Conservation (phyloP, 2,797 vertebrate species). For the Nannoperca obscura region DNA sequence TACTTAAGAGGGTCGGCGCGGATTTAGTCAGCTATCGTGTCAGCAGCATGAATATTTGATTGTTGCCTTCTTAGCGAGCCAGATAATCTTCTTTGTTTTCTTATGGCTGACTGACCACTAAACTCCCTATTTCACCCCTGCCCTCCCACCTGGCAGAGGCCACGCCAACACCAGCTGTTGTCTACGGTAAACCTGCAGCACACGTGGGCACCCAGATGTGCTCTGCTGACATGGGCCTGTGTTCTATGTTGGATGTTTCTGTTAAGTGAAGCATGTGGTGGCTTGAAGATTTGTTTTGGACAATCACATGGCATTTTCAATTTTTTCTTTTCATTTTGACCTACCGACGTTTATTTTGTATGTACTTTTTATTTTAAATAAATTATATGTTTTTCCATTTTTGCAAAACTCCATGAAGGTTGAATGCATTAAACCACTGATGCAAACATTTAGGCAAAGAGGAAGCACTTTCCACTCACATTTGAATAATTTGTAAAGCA, state of each 20-base stretch:
- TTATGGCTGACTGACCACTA: slow-evolving; percentile 77
- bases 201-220: slow-evolving; percentile 52
- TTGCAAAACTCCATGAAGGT: slow-evolving; percentile 20
- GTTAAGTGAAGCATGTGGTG: slow-evolving; percentile 74
- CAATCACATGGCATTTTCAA: slow-evolving; percentile 16
- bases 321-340: slow-evolving; percentile 5
- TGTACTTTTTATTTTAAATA: neutral
- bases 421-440: slow-evolving; percentile 25
- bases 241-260: slow-evolving; percentile 58
- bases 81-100: slow-evolving; percentile 61
- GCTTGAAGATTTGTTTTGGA: slow-evolving; percentile 53
- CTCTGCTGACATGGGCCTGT: slow-evolving; percentile 54
- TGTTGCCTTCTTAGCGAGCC: slow-evolving; percentile 43
- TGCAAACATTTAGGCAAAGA: slow-evolving; percentile 21
- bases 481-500: slow-evolving; percentile 47
- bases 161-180: slow-evolving; percentile 91
- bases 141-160: slow-evolving; percentile 92
- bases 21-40: slow-evolving; percentile 50
- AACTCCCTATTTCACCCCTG: slow-evolving; percentile 86
- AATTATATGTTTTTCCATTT: slow-evolving; percentile 17
- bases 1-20: slow-evolving; percentile 7
- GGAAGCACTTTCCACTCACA: slow-evolving; percentile 9
- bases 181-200: slow-evolving; percentile 91
- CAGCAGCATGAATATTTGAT: slow-evolving; percentile 69
- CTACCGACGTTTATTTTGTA: slow-evolving; percentile 9